Conservation (phyloP, 2,888 invertebrate species). For the Tricholauxania praeusta region DNA sequence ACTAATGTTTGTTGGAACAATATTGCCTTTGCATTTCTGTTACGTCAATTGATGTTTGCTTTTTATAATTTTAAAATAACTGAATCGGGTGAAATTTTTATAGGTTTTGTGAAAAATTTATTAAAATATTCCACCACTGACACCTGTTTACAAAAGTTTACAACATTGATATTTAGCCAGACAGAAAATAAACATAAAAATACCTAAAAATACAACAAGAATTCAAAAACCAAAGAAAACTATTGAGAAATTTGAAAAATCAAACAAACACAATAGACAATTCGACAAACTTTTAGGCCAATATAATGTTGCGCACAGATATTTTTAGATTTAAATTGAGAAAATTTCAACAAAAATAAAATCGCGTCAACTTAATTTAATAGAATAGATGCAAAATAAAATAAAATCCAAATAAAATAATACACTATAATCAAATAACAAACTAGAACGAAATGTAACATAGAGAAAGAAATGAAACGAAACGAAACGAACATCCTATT, state of each 20-base stretch:
- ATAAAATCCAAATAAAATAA: too few relatives aligned
- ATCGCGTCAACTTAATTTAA: neutral
- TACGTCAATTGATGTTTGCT: too few relatives aligned
- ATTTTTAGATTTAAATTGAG: slow-evolving; percentile 17
- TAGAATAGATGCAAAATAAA: too few relatives aligned
- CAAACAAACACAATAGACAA: neutral
- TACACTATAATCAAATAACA: too few relatives aligned
- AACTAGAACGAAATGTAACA: neutral
- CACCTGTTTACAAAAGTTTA: slow-evolving; percentile 15
- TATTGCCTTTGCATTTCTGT: too few relatives aligned
- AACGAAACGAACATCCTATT: neutral
- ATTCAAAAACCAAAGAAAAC: neutral
- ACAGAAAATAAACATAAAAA: slow-evolving; percentile 1
- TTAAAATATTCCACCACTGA: neutral
- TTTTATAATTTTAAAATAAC: too few relatives aligned
- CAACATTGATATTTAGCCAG: neutral
- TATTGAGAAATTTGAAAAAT: neutral
- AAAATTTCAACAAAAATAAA: slow-evolving; percentile 23
- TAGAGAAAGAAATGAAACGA: neutral
- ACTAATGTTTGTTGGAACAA: too few relatives aligned
- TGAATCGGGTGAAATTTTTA: too few relatives aligned
- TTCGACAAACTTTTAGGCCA: slow-evolving; percentile 12
- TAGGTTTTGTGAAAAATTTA: too few relatives aligned
- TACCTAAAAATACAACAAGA: neutral
- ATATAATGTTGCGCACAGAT: neutral